These are phyloP conservation scores for Catharus minimus DNA, from an alignment of 2,113 vertebrate species.

Conservation along the genomic window DNA sequence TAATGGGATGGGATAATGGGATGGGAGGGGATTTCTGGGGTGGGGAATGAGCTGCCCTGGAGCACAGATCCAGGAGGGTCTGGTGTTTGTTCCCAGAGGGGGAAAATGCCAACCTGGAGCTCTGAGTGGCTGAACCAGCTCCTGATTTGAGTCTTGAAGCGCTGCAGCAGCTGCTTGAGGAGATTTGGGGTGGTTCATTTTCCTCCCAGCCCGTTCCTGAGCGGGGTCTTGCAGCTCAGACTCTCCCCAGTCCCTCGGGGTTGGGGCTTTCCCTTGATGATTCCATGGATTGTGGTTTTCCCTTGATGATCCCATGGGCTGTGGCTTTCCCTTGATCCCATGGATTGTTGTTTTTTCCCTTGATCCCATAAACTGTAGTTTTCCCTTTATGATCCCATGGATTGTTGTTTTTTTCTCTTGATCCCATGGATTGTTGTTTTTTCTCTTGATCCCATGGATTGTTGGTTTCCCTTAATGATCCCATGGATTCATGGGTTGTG, in stretches of 20 bases:
- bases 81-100: neutral
- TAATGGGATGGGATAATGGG: too few species aligned
- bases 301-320: neutral
- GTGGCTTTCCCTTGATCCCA: neutral
- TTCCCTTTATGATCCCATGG: neutral
- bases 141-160: too few species aligned
- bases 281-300: neutral
- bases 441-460: neutral
- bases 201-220: fast-evolving
- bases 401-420: neutral
- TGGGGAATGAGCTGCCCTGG: neutral
- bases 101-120: neutral
- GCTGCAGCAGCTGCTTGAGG: fast-evolving
- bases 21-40: too few species aligned
- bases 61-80: neutral
- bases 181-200: fast-evolving
- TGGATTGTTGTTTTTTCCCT: neutral
- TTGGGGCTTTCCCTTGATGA: neutral
- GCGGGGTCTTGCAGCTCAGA: neutral
- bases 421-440: too few species aligned
- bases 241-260: neutral
- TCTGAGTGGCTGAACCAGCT: fast-evolving
- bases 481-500: neutral
- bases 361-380: neutral
- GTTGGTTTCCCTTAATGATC: neutral